Evolutionary conservation across 2,113 vertebrate genomes (phyloP).

Genomic region (Orthonyx spaldingii): DNA sequence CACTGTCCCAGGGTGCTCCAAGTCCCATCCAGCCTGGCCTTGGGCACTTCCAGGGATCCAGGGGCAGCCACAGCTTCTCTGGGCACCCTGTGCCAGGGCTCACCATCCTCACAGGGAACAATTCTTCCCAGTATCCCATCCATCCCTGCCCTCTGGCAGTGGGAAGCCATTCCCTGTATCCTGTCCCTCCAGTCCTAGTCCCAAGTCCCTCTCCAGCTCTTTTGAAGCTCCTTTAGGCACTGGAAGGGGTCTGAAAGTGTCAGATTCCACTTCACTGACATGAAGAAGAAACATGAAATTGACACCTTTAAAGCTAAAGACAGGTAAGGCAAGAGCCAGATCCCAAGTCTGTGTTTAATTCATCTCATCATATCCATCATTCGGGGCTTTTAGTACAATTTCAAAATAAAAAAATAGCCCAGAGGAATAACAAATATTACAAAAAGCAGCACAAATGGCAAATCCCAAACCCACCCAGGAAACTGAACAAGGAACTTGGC

Average conservation of each 20-base stretch:
- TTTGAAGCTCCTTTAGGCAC: accelerated
- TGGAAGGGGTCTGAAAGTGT: neutral
- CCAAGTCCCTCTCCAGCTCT: neutral
- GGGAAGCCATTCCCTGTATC: neutral
- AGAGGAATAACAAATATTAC: neutral
- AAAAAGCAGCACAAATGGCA: neutral
- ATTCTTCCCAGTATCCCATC: neutral
- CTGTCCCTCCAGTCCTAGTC: neutral
- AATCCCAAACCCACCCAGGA: neutral
- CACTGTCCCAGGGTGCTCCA: accelerated
- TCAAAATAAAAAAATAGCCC: neutral
- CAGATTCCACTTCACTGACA: neutral
- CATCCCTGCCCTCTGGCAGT: neutral
- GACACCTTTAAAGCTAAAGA: neutral
- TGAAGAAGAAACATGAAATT: neutral
- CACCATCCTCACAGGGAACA: accelerated
- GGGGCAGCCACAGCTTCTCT: neutral
- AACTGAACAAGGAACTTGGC: neutral
- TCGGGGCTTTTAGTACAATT: neutral
- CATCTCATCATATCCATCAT: neutral
- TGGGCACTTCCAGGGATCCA: neutral
- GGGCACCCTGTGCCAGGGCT: neutral
- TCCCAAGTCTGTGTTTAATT: neutral
- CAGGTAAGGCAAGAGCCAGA: neutral
- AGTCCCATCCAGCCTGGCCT: accelerated